A percentile compares a stretch with the other conserved stretches of the same genome.
Conservation (phyloP, 1,140 invertebrate genomes). For the Scaptomyza hsui region DNA sequence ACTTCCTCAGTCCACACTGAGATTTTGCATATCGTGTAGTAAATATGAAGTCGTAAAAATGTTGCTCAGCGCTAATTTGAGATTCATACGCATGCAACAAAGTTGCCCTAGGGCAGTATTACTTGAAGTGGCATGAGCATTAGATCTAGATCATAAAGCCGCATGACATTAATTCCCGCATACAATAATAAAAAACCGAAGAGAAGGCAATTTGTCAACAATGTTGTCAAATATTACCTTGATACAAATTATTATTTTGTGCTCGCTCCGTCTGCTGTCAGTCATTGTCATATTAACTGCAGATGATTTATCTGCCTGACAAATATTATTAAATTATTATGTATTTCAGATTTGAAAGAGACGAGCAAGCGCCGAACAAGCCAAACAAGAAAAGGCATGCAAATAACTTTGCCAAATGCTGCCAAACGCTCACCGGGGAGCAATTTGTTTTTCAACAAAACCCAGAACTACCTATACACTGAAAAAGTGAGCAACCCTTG, state of each 20-base stretch:
- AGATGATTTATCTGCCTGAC: conserved; percentile 79
- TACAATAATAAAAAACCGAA: conserved; percentile 33
- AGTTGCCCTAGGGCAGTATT: conserved; percentile 44
- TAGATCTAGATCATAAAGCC: conserved; percentile 64
- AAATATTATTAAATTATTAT: conserved; percentile 83
- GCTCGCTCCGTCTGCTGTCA: conserved; percentile 47
- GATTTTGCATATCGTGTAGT: conserved; percentile 39
- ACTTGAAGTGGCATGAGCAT: conserved; percentile 20
- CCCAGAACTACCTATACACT: conserved; percentile 58
- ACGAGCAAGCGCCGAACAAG: conserved; percentile 1
- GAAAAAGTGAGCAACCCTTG: conserved; percentile 43
- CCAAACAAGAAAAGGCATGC: conserved; percentile 46
- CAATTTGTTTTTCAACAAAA: conserved; percentile 64
- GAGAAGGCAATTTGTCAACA: conserved; percentile 53
- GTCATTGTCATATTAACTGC: conserved; percentile 77
- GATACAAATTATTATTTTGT: conserved; percentile 33
- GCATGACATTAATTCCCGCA: conserved; percentile 69
- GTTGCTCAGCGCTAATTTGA: conserved; percentile 44
- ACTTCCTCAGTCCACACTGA: conserved; percentile 64
- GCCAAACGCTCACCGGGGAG: conserved; percentile 73
- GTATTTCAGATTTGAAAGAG: conserved; percentile 36
- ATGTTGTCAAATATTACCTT: conserved; percentile 61
- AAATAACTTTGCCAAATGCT: conserved; percentile 65
- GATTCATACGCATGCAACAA: conserved; percentile 61
- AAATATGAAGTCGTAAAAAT: conserved; percentile 63